Conservation (phyloP, 2,888 invertebrate species). For the Mimas tiliae region DNA sequence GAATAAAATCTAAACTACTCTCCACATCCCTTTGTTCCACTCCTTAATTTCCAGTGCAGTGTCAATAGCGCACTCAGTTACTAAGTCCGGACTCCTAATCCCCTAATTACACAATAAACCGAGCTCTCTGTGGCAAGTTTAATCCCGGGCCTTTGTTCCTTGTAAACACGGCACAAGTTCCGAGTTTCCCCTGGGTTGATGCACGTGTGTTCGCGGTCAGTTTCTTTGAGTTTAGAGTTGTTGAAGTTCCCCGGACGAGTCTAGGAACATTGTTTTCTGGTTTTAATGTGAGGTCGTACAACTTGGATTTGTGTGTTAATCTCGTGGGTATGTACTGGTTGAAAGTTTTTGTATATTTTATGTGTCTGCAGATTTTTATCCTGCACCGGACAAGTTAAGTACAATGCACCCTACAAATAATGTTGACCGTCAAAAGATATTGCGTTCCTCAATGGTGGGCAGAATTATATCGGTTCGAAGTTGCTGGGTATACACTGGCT, state of each 20-base stretch:
- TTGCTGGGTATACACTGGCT: too few species aligned
- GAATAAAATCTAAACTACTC: too few species aligned
- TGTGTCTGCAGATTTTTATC: too few species aligned
- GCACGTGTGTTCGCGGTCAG: slow-evolving; percentile 47
- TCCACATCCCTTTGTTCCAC: slow-evolving; percentile 2
- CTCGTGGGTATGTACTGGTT: not conserved
- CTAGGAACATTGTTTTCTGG: slow-evolving; percentile 16
- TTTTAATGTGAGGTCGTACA: not conserved
- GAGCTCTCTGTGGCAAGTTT: slow-evolving; percentile 40
- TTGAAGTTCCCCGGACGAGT: slow-evolving; percentile 17
- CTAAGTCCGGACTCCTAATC: slow-evolving; percentile 31
- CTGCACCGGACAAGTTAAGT: too few species aligned
- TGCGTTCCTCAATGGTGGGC: too few species aligned
- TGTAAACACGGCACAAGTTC: slow-evolving; percentile 42
- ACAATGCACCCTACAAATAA: too few species aligned
- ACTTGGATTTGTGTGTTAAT: not conserved
- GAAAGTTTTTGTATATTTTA: not conserved
- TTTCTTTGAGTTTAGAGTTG: slow-evolving; percentile 41
- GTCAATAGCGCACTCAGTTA: slow-evolving; percentile 26
- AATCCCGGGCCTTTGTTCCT: slow-evolving; percentile 45
- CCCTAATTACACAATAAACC: slow-evolving; percentile 51
- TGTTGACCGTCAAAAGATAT: too few species aligned
- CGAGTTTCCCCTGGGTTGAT: slow-evolving; percentile 39
- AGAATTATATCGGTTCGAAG: too few species aligned
- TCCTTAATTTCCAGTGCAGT: slow-evolving; percentile 20